These are phyloP conservation scores for Eupithecia subfuscata DNA, from an alignment of 2,888 invertebrate species.

Conservation along the genomic window DNA sequence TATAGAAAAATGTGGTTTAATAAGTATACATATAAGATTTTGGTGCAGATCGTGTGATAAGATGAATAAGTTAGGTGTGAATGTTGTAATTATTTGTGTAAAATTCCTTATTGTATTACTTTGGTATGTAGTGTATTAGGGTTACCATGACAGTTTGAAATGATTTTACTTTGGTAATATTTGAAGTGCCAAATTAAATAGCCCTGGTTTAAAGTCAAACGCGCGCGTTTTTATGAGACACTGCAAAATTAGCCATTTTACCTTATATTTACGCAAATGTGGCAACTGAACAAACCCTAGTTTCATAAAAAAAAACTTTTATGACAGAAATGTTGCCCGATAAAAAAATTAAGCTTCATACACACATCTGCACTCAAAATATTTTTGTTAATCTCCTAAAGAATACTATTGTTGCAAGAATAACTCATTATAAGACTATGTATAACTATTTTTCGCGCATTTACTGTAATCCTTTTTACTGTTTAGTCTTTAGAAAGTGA, in stretches of 20 bases:
- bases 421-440: conserved; percentile 69
- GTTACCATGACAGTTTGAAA: neutral
- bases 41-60: conserved; percentile 60
- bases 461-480: conserved; percentile 82
- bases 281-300: too few species aligned
- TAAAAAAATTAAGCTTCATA: conserved; percentile 8
- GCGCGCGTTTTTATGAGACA: too few species aligned
- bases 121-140: neutral
- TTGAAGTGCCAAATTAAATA: neutral
- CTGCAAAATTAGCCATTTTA: too few species aligned
- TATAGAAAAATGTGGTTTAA: neutral
- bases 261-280: too few species aligned
- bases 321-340: neutral
- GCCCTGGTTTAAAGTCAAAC: neutral
- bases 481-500: conserved; percentile 78
- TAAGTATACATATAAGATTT: conserved; percentile 48
- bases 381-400: conserved; percentile 55
- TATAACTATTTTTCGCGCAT: conserved; percentile 83
- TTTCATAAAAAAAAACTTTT: too few species aligned
- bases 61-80: conserved; percentile 11
- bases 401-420: conserved; percentile 69
- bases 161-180: neutral
- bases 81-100: neutral
- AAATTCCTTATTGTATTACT: conserved; percentile 1
- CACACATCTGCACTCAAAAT: conserved; percentile 59